A percentile compares a stretch with the other conserved stretches of the same genome.
Conservation (phyloP, 2,113 vertebrate species). For the Pollachius pollachius region DNA sequence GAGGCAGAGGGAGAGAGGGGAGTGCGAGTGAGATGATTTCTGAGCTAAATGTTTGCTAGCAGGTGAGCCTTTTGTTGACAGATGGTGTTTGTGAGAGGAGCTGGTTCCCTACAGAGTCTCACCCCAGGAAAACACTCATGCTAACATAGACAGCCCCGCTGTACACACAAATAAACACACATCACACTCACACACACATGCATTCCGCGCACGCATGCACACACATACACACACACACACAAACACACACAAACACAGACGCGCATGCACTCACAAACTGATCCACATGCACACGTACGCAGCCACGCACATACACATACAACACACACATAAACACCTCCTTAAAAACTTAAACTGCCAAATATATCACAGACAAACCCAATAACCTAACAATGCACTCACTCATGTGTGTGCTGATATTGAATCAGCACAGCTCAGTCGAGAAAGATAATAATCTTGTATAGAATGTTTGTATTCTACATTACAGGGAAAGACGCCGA, state of each 20-base stretch:
- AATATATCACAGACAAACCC: neutral
- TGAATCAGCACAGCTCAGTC: no score
- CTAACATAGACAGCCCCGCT: constrained; percentile 53
- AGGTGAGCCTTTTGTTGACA: constrained; percentile 83
- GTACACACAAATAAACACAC: constrained; percentile 41
- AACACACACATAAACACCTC: neutral
- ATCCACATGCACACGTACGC: neutral
- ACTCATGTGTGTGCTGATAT: no score
- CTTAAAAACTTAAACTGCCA: neutral
- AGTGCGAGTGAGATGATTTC: constrained; percentile 49
- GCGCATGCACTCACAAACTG: neutral
- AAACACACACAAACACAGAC: neutral
- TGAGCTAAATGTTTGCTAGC: constrained; percentile 81
- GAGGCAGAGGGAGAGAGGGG: neutral
- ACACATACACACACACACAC: constrained; percentile 39
- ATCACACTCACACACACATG: constrained; percentile 15
- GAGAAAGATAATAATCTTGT: no score
- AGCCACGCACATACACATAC: neutral
- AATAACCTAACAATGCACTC: no score
- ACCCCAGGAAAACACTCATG: constrained; percentile 74
- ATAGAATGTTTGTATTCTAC: neutral
- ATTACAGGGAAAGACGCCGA: neutral
- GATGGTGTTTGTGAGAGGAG: constrained; percentile 85
- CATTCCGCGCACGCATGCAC: constrained; percentile 20
- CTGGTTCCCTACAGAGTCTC: constrained; percentile 81